These are phyloP conservation scores for Pelobates cultripes DNA, from an alignment of 2,797 vertebrate genomes.

Conservation along the genomic window DNA sequence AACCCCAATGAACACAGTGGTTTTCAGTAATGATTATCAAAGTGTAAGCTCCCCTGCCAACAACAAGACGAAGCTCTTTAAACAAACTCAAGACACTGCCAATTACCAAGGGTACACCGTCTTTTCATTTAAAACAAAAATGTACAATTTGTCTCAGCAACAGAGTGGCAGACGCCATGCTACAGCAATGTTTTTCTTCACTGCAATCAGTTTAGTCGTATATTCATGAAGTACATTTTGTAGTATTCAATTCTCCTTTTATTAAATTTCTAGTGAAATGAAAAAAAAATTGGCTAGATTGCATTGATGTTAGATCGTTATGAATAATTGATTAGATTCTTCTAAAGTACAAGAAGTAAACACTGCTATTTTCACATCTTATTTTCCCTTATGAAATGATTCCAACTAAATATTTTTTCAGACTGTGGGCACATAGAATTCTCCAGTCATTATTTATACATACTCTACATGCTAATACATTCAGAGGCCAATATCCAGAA, in stretches of 20 bases:
- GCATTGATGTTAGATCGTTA: not conserved
- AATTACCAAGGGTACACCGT: too few relatives aligned
- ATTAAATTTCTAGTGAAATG: slow-evolving; percentile 17
- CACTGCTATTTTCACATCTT: not conserved
- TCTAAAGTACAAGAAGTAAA: not conserved
- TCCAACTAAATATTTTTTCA: not conserved
- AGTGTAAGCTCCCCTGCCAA: too few relatives aligned
- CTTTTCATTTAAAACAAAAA: too few relatives aligned
- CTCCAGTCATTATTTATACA: slow-evolving; percentile 1
- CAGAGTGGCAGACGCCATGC: too few relatives aligned
- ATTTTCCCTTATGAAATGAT: not conserved
- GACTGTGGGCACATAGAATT: not conserved
- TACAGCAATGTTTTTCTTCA: too few relatives aligned
- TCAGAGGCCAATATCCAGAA: not conserved
- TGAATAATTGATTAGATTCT: slow-evolving; percentile 38
- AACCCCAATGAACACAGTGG: too few relatives aligned
- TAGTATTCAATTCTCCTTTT: not conserved
- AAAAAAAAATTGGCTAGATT: not conserved
- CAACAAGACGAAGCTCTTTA: too few relatives aligned
- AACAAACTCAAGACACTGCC: too few relatives aligned
- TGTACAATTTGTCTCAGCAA: too few relatives aligned
- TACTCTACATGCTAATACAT: not conserved
- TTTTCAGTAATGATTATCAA: too few relatives aligned
- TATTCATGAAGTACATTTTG: too few relatives aligned
- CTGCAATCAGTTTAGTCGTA: too few relatives aligned